Evolutionary conservation across 2,888 invertebrate genomes (phyloP), one percentile per base, ranked within the genome.

Genomic region (Amiota minor): DNA sequence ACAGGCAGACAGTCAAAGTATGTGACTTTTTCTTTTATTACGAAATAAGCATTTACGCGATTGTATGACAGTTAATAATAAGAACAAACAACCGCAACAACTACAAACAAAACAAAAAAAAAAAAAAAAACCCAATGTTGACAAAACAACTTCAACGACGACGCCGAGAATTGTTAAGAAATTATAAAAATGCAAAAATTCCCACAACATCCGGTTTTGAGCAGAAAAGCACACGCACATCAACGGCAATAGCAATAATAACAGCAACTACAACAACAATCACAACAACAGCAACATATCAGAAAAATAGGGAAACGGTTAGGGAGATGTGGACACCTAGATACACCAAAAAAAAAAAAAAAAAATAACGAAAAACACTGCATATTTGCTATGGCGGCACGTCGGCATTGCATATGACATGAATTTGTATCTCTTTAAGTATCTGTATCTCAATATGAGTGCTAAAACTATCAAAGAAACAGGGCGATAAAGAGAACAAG

Each of bases 1-100:
- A 56, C 10, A 11, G 18, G 20, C 59, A 67, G 83, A 79, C 83
- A 82, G 62, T 83, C 83, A 78, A 76, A 81, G 80, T 77, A 85
- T 78, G 80, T 81, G 85, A 85, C 78, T 84, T 82, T 83, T 84
- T 83, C 35, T 35, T 80, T 85, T 83, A 81, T 83, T 83, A 83
- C 84, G 85, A 85, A 84, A 85, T 84, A 83, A 85, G 82, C 85
- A 84, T 83, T 83, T 85, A 82, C 77, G 80, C 82, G 78, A 78
- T 79, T 83, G 77, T 85, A 83, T 85, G 85, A 84, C 84, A 85
- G 85, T 85, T 81, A 84, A 85, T 84, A 83, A 81, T 80, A 80
- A 77, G 79, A 61, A 50, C 61, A 61, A 80, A 81, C 82, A 77
- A 71, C 84, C 53, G 45, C 50, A 23, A 35, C 64, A n/a, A 20